Percentiles rank a stretch among this genome's conserved stretches.
Conservation (phyloP, 2,888 invertebrate species). For the Philereme vetulata region DNA sequence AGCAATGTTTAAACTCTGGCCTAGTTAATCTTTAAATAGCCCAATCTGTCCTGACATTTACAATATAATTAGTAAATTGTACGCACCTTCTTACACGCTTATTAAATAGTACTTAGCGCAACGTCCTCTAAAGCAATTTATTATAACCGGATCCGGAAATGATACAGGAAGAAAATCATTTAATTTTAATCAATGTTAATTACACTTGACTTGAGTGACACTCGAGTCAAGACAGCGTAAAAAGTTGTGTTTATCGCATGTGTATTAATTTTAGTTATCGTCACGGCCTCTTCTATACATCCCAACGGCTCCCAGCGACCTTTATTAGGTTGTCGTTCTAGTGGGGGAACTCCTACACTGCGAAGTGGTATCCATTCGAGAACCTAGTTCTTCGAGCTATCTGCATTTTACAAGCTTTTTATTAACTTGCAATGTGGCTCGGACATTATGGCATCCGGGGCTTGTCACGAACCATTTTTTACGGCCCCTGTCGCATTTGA, state of each 20-base stretch:
- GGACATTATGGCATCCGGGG: too few species aligned
- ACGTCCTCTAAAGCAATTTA: conserved; percentile 29
- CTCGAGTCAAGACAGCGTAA: conserved; percentile 22
- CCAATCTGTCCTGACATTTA: conserved; percentile 28
- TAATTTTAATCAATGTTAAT: conserved; percentile 45
- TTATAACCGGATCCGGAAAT: conserved; percentile 52
- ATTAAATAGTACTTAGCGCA: conserved; percentile 17
- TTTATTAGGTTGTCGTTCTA: too few species aligned
- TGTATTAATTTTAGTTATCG: too few species aligned
- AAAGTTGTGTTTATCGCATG: conserved; percentile 9
- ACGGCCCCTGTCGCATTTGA: too few species aligned
- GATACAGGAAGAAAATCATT: conserved; percentile 46
- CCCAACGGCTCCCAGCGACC: too few species aligned
- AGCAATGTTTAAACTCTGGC: conserved; percentile 13
- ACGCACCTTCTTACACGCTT: conserved; percentile 15
- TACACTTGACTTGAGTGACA: conserved; percentile 36
- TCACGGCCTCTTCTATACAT: too few species aligned
- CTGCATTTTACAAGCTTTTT: too few species aligned
- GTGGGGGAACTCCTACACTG: too few species aligned
- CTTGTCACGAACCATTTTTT: too few species aligned
- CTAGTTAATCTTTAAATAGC: conserved; percentile 19
- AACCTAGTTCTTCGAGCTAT: too few species aligned
- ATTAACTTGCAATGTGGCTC: too few species aligned
- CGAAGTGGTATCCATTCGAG: too few species aligned
- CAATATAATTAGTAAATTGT: conserved; percentile 20